A percentile compares a stretch with the other conserved stretches of the same genome.
These are phyloP conservation scores for Misgurnus mizolepis DNA, from an alignment of 2,113 vertebrate species.

Conservation along the genomic window DNA sequence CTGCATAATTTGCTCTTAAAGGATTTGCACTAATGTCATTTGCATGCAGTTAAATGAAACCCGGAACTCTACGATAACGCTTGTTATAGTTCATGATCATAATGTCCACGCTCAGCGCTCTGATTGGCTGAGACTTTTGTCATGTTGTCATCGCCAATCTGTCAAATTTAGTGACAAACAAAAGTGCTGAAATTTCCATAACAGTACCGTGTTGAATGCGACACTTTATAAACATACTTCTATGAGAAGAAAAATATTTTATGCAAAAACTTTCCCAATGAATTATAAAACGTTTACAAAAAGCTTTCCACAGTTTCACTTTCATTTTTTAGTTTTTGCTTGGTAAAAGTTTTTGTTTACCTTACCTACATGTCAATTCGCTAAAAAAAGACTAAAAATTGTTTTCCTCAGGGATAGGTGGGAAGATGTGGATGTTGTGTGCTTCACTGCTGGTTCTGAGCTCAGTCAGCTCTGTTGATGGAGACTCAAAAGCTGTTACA, in stretches of 20 bases:
- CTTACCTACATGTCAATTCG: too few relatives aligned
- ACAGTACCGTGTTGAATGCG: too few relatives aligned
- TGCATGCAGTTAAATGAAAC: slow-evolving; percentile 9
- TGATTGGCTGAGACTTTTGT: slow-evolving; percentile 66
- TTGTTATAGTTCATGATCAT: slow-evolving; percentile 48
- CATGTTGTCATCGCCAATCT: slow-evolving; percentile 1
- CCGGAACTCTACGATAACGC: slow-evolving; percentile 51
- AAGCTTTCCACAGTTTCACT: too few relatives aligned
- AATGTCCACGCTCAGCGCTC: slow-evolving; percentile 68
- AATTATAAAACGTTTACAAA: too few relatives aligned
- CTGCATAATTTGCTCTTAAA: background rate
- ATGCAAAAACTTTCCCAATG: background rate
- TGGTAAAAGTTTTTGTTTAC: too few relatives aligned
- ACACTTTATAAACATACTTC: too few relatives aligned
- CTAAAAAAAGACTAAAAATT: too few relatives aligned
- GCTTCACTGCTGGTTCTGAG: slow-evolving; percentile 73
- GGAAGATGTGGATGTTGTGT: slow-evolving; percentile 79
- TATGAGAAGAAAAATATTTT: background rate
- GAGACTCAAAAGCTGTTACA: slow-evolving; percentile 93
- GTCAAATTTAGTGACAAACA: background rate
- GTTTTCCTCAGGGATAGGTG: slow-evolving; percentile 58
- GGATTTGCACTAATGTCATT: background rate
- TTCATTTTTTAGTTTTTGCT: too few relatives aligned
- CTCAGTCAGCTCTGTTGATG: slow-evolving; percentile 70
- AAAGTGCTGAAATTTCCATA: background rate